A percentile compares a stretch with the other conserved stretches of the same genome.
These are phyloP conservation scores for Brachirus orientalis DNA, from an alignment of 2,113 vertebrate genomes.

Conservation along the genomic window DNA sequence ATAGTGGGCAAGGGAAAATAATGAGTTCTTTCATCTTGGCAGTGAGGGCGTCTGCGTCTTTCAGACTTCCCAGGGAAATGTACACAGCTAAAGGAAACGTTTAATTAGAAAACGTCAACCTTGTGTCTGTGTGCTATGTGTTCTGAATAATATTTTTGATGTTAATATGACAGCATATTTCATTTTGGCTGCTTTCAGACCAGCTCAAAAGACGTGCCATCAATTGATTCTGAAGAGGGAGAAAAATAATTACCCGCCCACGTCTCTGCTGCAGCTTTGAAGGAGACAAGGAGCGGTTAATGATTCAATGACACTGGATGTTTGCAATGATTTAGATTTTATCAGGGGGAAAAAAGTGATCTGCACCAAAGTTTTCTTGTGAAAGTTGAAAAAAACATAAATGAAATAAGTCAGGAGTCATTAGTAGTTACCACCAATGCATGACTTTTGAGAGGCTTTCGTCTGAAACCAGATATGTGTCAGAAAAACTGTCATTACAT, in stretches of 20 bases:
- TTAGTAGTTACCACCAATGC: no score
- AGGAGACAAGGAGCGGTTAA: slow-evolving; percentile 31
- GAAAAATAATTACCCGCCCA: slow-evolving; percentile 69
- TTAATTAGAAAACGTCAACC: slow-evolving; percentile 80
- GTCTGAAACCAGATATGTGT: no score
- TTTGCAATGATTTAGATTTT: slow-evolving; percentile 28
- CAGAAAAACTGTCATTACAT: no score
- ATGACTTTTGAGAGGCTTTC: no score
- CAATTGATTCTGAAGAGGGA: slow-evolving; percentile 68
- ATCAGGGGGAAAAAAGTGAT: no score
- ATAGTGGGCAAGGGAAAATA: slow-evolving; percentile 70
- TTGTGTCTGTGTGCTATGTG: slow-evolving; percentile 60
- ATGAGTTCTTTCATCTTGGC: slow-evolving; percentile 78
- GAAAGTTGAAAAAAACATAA: no score
- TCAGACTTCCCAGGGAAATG: slow-evolving; percentile 71
- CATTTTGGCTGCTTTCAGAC: slow-evolving; percentile 44
- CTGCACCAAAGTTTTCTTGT: no score
- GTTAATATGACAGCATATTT: slow-evolving; percentile 60
- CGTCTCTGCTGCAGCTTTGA: slow-evolving; percentile 26
- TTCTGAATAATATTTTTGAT: slow-evolving; percentile 68
- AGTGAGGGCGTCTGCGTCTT: slow-evolving; percentile 64
- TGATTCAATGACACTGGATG: slow-evolving; percentile 32
- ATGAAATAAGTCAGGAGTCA: no score
- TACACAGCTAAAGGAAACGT: slow-evolving; percentile 79
- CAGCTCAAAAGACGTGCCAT: slow-evolving; percentile 52